Base-by-base conservation (phyloP, 1,140 invertebrate species). In the Branchinecta lindahli region DNA sequence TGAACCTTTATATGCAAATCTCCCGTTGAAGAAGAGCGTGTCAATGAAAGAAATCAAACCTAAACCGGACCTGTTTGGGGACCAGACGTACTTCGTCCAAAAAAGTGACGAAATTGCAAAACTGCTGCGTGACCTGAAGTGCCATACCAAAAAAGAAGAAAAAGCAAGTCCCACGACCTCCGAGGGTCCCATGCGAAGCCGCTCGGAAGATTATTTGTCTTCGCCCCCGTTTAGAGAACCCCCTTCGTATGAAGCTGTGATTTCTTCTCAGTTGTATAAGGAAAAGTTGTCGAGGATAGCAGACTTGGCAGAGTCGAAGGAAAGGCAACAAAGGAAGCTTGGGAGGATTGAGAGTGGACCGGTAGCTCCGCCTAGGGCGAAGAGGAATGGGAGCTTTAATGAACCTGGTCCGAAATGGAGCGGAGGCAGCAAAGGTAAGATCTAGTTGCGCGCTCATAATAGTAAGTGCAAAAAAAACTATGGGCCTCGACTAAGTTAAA, bases 241-340 rank as follows among this genome's bases (percentile, higher is more conserved):
- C 18, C 52, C 52, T 12, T 61, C 52, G 6, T 61, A 61, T 6
- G 52, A 61, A 61, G 52, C 52, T 61, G 52, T 61, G 12, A 61
- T 61, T 61, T 61, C 52, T 61, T 61, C 52, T 20, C 12, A 61
- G 6, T 6, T 61, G 12, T 61, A 61, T 6, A 61, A 61, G 18
- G 52, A 61, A 61, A 61, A 61, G 18, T 61, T 61, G 6, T 61
- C 52, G 6, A 61, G 52, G 52, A 61, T 61, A 61, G 52, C 52
- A 15, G 52, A 61, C 6, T 20, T 61, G 18, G 52, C 52, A 3
- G 52, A 61, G 12, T 61, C 52, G 12, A 61, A 61, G 18, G 52
- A 61, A 61, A 12, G 52, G 52, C 52, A 61, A 20, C 52, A 61
- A 61, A 12, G 52, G 12, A 12, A 20, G 18, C 52, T 61, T 12